Conservation (phyloP, 2,888 invertebrate species). For the Diachrysia chrysitis region DNA sequence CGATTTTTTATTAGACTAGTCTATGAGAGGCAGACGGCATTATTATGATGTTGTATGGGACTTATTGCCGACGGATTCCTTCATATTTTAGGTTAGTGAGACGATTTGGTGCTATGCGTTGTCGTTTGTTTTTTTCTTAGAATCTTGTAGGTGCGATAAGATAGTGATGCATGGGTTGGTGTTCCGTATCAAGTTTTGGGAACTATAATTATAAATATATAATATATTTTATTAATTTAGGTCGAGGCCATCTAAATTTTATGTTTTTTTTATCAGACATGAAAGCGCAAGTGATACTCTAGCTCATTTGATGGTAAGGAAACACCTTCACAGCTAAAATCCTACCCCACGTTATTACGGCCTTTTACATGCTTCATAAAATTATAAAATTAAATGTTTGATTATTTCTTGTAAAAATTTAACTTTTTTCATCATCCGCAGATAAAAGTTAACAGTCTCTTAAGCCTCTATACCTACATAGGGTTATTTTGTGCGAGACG, state of each 20-base stretch:
- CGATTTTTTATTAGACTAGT: slow-evolving; percentile 67
- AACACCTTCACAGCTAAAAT: too few relatives aligned
- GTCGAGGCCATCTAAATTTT: not conserved
- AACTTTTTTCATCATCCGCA: too few relatives aligned
- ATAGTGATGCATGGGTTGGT: slow-evolving; percentile 37
- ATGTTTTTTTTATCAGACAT: not conserved
- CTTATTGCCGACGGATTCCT: slow-evolving; percentile 40
- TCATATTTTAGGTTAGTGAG: slow-evolving; percentile 51
- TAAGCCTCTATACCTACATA: too few relatives aligned
- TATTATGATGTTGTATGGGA: slow-evolving; percentile 59
- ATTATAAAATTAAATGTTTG: too few relatives aligned
- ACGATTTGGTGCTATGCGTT: slow-evolving; percentile 21
- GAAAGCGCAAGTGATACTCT: not conserved
- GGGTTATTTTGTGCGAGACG: too few relatives aligned
- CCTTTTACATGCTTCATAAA: too few relatives aligned
- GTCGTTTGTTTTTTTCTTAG: slow-evolving; percentile 41
- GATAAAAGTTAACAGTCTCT: too few relatives aligned
- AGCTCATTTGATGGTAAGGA: too few relatives aligned
- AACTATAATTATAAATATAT: not conserved
- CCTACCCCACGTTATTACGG: too few relatives aligned
- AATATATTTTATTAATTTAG: not conserved
- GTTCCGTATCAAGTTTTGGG: slow-evolving; percentile 26
- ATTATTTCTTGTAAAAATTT: too few relatives aligned
- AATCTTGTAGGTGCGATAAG: slow-evolving; percentile 49
- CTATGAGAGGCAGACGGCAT: slow-evolving; percentile 71